Base-by-base conservation (phyloP, 2,888 invertebrate species). In the Drosophila mulleri region DNA sequence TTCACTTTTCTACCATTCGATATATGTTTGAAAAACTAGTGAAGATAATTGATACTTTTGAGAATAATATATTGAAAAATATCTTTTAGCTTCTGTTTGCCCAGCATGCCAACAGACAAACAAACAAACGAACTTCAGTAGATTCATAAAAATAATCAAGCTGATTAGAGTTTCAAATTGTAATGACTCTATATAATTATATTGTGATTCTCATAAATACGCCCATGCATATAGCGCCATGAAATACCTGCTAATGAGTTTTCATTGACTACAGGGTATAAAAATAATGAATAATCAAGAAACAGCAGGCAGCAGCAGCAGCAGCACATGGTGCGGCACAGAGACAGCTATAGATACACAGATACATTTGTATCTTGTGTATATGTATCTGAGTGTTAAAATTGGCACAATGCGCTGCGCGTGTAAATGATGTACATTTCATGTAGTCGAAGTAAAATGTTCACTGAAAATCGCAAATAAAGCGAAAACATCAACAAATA, bases 401-500 rank as follows among this genome's bases (percentile, higher is more conserved):
- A 76, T 88, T 90, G 89, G 86, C 86, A 88, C 90, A 86, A 68
- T 70, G 70, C 65, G 81, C 48, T 59, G 80, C 68, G 73, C 70
- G 70, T 76, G 72, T 71, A 83, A 83, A 77, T 79, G 72, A 78
- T 80, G 79, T 75, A 84, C 75, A 82, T 75, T 86, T 87, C 58
- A 56, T 62, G 39, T 72, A 62, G 50, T 67, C 58, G 58, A 71
- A 76, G 81, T 72, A 80, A 72, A 81, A 70, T 67, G 72, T 70
- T 73, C 52, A 53, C 59, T 65, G 54, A 56, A 72, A 75, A 75
- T 72, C 60, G 62, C 53, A 72, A 77, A 75, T 71, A 45, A 73
- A 63, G 67, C 60, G 42, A 62, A 66, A 20, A 44, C 66, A 50
- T 42, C 37, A 54, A 71, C 61, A 65, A 72, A 75, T 63, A 54